phyloP scores from a whole-genome alignment of 2,797 vertebrate genomes.

The Acipenser oxyrinchus region DNA sequence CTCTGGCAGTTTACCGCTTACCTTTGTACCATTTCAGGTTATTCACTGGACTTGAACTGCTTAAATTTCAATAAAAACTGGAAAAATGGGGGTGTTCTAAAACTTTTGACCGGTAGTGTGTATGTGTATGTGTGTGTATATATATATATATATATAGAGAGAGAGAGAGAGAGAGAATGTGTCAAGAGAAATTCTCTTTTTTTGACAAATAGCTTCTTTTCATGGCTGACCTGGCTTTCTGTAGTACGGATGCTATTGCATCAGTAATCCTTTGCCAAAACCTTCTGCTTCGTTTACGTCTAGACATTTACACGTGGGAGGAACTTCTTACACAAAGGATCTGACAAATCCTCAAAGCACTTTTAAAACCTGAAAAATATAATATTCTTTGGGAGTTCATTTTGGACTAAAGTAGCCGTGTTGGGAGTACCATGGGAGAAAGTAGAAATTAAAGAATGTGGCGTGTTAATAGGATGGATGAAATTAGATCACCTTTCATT shows the following conservation, averaged over 20 bases:
- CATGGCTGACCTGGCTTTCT: conserved; percentile 13
- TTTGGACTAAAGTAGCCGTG: neutral
- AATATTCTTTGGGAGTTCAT: neutral
- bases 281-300: conserved; percentile 16
- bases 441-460: neutral
- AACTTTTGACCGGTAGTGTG: too few relatives aligned
- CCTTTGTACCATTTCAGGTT: too few relatives aligned
- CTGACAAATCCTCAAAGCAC: conserved; percentile 8
- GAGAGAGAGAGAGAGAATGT: too few relatives aligned
- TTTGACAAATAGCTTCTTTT: conserved; percentile 6
- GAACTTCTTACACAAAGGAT: neutral
- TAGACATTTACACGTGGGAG: conserved; percentile 16
- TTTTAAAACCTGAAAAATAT: conserved; percentile 1
- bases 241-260: neutral
- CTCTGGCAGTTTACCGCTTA: too few relatives aligned
- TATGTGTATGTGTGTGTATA: too few relatives aligned
- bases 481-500: conserved; percentile 11
- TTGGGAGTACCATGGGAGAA: neutral
- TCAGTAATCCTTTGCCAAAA: conserved; percentile 17
- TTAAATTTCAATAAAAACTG: too few relatives aligned
- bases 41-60: too few relatives aligned
- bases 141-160: too few relatives aligned
- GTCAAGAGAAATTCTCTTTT: conserved; percentile 12
- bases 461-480: neutral
- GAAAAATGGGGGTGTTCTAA: too few relatives aligned